Conservation (phyloP, 2,888 invertebrate genomes). For the Callimorpha dominula region DNA sequence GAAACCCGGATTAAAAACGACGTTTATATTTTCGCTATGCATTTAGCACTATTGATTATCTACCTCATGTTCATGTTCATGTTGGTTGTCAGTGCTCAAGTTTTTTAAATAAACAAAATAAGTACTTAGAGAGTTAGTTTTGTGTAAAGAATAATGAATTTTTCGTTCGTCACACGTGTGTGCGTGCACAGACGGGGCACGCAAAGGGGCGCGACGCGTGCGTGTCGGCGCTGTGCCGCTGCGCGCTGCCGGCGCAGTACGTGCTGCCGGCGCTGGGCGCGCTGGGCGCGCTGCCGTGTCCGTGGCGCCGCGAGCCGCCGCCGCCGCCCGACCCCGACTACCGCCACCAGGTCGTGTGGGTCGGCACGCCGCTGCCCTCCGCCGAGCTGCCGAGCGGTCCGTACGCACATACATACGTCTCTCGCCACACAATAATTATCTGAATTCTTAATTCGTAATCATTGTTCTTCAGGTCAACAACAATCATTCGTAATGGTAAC, state of each 20-base stretch:
- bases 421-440: too few relatives aligned
- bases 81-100: too few relatives aligned
- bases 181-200: conserved; percentile 67
- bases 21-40: too few relatives aligned
- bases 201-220: conserved; percentile 95
- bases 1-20: too few relatives aligned
- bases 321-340: conserved; percentile 90
- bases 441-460: neutral
- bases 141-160: too few relatives aligned
- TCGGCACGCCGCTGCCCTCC: conserved; percentile 97
- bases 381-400: conserved; percentile 91
- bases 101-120: too few relatives aligned
- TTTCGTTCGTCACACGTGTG: too few relatives aligned
- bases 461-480: conserved; percentile 88
- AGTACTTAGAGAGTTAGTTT: too few relatives aligned
- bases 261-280: conserved; percentile 95
- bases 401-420: neutral
- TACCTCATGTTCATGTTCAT: too few relatives aligned
- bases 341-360: conserved; percentile 98
- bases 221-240: conserved; percentile 97
- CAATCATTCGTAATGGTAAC: conserved; percentile 97
- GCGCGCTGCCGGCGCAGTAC: conserved; percentile 98
- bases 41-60: too few relatives aligned
- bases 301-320: conserved; percentile 96
- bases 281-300: conserved; percentile 93